Evolutionary conservation across 2,113 vertebrate genomes (phyloP), one percentile per base, ranked within the genome.

Genomic region (Naja naja): DNA sequence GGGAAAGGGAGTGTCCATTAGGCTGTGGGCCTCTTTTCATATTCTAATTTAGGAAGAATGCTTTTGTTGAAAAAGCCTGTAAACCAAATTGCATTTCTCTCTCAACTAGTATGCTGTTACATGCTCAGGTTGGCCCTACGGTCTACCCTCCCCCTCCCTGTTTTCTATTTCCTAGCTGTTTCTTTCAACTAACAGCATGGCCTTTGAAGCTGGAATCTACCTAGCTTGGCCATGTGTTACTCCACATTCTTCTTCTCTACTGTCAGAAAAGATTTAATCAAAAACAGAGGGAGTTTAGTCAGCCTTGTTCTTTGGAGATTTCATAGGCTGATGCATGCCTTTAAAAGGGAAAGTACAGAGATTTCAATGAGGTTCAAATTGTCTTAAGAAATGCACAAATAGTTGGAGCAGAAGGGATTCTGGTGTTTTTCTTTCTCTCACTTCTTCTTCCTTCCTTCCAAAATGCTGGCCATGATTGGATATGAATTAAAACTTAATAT

Each of bases 231-330:
- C 91, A 89, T 60, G 60, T 92, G 0, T 0, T 1, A 0, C 54
- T 94, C 90, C 54, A 74, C 27, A 81, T 86, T 93, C 34, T 94
- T 89, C 88, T 93, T 95, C 88, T 91, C 94, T 92, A 3, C 0
- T 93, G 3, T 91, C 94, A 94, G 93, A 94, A 94, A 39, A 74
- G 94, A 92, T 91, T 91, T 97, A 96, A 96, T 96, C 94, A 95
- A 93, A 97, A 96, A 43, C 97, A 96, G 95, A 81, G 94, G 91
- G 85, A 20, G 88, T 92, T 60, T 60, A 39, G 90, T 14, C 45
- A 92, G 60, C 34, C 34, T 43, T 90, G 54, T 92, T 93, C 87
- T 93, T 94, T 95, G 93, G 93, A 93, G 87, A 94, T 69, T 86
- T 0, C 27, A 0, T 74, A 95, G 90, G 91, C 90, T 94, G 90